Base-by-base conservation (phyloP, 2,888 invertebrate species). In the Cephus nigrinus region DNA sequence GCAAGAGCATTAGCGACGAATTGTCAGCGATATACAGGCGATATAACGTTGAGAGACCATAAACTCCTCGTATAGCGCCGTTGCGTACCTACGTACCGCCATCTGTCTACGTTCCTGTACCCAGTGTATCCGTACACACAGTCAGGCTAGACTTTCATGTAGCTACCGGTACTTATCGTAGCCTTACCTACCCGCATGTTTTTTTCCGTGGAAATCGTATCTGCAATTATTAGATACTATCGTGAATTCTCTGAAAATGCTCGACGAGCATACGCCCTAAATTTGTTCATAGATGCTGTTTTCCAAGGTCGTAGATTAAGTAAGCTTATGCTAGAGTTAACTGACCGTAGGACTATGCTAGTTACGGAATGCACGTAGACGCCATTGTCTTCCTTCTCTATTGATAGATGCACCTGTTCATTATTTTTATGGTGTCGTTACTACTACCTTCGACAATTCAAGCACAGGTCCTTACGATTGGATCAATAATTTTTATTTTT, bases 21-120 rank as follows among this genome's bases (percentile, higher is more conserved):
- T 90, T 87, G 89, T 89, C 88, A 89, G 86, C 88, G 85, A 89
- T 90, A 89, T 89, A 88, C 87, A 85, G 84, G 86, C 88, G 86
- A 88, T 89, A 89, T 88, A 87, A 88, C 87, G 87, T 87, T 87
- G 89, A 90, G 89, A 90, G 90, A 88, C 88, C 88, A 90, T 90
- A 90, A 90, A 89, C 89, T 89, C 86, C 84, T 88, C 87, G 89
- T 89, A 88, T 84, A 85, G 85, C 84, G 86, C 83, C 87, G 85
- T 84, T 86, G 84, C 86, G 86, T 86, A 85, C 84, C 83, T 84
- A 86, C 80, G 77, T 80, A 79, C 79, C 83, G 78, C 11, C 73
- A 15, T 74, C 5, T 33, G 32, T 30, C 23, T 68, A 73, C 76
- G n/a, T 40, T n/a, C 15, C 31, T 30, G 75, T n/a, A 33, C 34